A percentile compares a stretch with the other conserved stretches of the same genome.
These are phyloP conservation scores for Elephas maximus DNA, from an alignment of 2,113 vertebrate genomes.

Conservation along the genomic window DNA sequence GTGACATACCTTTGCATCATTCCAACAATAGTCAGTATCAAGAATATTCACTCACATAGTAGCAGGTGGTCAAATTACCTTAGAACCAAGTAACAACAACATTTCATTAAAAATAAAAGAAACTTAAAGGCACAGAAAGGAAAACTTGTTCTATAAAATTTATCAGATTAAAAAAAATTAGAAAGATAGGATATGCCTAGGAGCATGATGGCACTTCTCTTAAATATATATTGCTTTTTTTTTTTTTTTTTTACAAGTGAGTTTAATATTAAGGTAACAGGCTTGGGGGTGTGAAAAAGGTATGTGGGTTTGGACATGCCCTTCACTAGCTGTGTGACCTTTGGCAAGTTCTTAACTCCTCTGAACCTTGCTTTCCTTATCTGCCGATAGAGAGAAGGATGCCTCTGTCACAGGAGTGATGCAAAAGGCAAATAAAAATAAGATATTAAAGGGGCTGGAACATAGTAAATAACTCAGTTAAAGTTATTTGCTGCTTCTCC, in stretches of 20 bases:
- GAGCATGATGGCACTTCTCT: background rate
- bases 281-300: background rate
- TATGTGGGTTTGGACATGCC: background rate
- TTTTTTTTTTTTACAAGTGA: constrained; percentile 33
- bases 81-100: background rate
- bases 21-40: background rate
- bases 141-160: background rate
- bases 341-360: background rate
- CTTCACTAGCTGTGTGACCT: background rate
- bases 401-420: background rate
- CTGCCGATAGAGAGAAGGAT: background rate
- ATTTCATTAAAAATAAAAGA: background rate
- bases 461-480: background rate
- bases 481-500: background rate
- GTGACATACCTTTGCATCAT: background rate
- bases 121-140: background rate
- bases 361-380: background rate
- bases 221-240: background rate
- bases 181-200: background rate
- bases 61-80: background rate
- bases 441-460: background rate
- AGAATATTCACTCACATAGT: background rate
- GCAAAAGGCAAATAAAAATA: background rate
- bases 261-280: background rate
- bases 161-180: background rate